These are phyloP conservation scores for Lepidurus apus DNA, from an alignment of 1,140 invertebrate genomes.

Conservation along the genomic window DNA sequence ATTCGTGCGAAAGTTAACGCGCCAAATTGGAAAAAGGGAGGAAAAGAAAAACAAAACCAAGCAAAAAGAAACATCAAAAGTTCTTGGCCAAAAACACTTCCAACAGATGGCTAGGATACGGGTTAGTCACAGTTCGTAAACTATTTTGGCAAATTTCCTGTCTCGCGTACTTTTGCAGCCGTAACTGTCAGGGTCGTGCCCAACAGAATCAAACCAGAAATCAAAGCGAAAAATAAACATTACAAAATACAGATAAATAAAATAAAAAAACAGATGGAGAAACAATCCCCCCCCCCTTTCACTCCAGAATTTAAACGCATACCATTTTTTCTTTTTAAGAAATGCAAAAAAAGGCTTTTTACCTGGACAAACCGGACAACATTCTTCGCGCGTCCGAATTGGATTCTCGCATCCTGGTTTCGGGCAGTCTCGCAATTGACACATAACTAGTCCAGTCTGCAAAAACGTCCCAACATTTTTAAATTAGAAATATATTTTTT, in stretches of 20 bases:
- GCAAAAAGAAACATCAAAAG: too few species aligned
- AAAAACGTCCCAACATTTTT: background rate
- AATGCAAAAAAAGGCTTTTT: background rate
- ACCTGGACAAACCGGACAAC: slow-evolving; percentile 36
- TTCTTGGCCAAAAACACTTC: background rate
- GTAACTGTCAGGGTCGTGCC: background rate
- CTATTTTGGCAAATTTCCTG: slow-evolving; percentile 22
- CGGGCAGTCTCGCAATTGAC: slow-evolving; percentile 32
- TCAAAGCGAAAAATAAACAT: background rate
- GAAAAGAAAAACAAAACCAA: background rate
- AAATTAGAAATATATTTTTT: background rate
- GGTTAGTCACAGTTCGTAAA: slow-evolving; percentile 13
- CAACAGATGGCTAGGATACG: background rate
- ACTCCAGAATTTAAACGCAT: background rate
- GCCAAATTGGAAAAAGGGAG: background rate
- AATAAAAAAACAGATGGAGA: background rate
- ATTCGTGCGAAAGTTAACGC: background rate
- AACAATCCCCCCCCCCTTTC: background rate
- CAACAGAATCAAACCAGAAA: background rate
- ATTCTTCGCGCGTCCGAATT: slow-evolving; percentile 33
- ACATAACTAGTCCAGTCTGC: slow-evolving; percentile 34
- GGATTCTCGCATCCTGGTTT: slow-evolving; percentile 33
- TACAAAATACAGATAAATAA: background rate
- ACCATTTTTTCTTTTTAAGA: background rate
- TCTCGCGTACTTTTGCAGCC: background rate